Base-by-base conservation (phyloP, 2,113 vertebrate genomes). In the Oncorhynchus gorbuscha region DNA sequence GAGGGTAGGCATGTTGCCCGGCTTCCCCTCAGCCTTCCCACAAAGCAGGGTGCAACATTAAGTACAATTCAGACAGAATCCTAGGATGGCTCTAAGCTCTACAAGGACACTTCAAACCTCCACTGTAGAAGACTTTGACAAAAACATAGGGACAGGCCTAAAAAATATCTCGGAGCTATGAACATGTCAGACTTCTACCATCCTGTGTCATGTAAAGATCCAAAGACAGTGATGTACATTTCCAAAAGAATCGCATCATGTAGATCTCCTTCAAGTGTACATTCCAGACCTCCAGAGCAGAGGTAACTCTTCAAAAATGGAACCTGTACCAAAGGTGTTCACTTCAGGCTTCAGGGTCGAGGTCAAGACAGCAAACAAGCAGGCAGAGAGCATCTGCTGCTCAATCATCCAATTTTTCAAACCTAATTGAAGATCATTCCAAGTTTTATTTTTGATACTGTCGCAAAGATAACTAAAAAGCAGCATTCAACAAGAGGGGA, bases 1-100 rank as follows among this genome's bases (percentile, higher is more conserved):
- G 72, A 98, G 86, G 72, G 91, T 92, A 0, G 93, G 94, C 95
- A 97, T 95, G 86, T 87, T 81, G 90, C 74, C 45, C 70, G 30
- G 26, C 2, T 61, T 30, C 88, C 75, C 51, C 51, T 58, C 51
- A 20, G 13, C 51, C 51, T 64, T 79, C 81, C 85, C 88, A 74
- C 88, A 85, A 76, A 86, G 77, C 45, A 77, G 68, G 72, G 76
- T 70, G 72, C 86, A 76, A 67, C 79, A 84, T 81, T 11, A 24
- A 16, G 2, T 12, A 61, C 22, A 32, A 6, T 28, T 12, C 24
- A 28, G 65, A 13, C 65, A 86, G 83, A 18, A 70, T 76, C 76
- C 67, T 7, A 24, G 3, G 35, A 26, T 74, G 9, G 3, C 71
- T 14, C 71, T 83, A 71, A 73, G 35, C 71, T 66, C 3, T 24